phyloP scores from a whole-genome alignment of 2,888 invertebrate species.

The Caenorhabditis sp. region DNA sequence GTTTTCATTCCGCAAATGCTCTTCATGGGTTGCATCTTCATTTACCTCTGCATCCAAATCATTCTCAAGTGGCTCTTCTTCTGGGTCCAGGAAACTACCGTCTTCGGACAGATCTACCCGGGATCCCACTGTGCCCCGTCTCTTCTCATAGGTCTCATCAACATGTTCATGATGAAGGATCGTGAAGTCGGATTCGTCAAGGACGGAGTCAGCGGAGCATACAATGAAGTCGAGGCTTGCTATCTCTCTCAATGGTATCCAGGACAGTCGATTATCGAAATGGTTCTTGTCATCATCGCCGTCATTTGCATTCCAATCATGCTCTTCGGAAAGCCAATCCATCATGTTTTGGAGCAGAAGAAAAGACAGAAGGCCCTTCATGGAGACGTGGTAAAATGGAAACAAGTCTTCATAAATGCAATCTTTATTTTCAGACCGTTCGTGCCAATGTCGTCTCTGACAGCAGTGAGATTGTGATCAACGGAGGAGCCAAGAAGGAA shows the following conservation, averaged over 20 bases:
- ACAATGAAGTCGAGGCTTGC: slow-evolving; percentile 61
- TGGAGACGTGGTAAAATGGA: slow-evolving; percentile 67
- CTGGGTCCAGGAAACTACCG: slow-evolving; percentile 58
- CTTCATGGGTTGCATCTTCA: slow-evolving; percentile 91
- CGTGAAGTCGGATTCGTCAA: slow-evolving; percentile 54
- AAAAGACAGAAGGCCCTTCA: slow-evolving; percentile 72
- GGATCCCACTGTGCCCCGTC: slow-evolving; percentile 79
- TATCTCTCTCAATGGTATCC: slow-evolving; percentile 79
- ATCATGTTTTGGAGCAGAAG: slow-evolving; percentile 73
- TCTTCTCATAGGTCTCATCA: slow-evolving; percentile 75
- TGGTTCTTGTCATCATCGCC: slow-evolving; percentile 80
- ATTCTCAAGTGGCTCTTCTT: slow-evolving; percentile 81
- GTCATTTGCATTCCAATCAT: slow-evolving; percentile 78
- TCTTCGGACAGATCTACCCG: slow-evolving; percentile 74
- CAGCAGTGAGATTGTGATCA: slow-evolving; percentile 75
- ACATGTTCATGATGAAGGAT: slow-evolving; percentile 74
- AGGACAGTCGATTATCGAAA: slow-evolving; percentile 77
- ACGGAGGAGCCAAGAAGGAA: slow-evolving; percentile 68
- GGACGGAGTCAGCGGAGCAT: slow-evolving; percentile 45
- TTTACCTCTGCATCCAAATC: slow-evolving; percentile 88
- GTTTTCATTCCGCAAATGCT: slow-evolving; percentile 96
- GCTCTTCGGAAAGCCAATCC: slow-evolving; percentile 79
- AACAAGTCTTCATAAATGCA: background rate
- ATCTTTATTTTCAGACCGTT: slow-evolving; percentile 68
- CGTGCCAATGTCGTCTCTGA: slow-evolving; percentile 76